Conservation (phyloP, 2,888 invertebrate genomes). For the Synergus umbraculus region DNA sequence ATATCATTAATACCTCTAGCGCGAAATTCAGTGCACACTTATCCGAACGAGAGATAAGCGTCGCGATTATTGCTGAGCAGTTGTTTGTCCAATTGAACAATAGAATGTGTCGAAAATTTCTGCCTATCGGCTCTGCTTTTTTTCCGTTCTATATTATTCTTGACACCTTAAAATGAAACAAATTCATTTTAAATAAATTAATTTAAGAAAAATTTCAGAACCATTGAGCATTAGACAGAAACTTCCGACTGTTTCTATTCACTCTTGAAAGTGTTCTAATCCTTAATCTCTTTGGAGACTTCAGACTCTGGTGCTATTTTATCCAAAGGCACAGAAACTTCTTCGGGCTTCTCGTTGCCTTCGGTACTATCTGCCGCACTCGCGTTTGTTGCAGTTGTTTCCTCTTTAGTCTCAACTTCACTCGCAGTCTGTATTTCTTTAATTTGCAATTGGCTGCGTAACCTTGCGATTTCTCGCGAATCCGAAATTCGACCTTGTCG, state of each 20-base stretch:
- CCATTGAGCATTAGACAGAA: constrained; percentile 38
- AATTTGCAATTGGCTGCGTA: constrained; percentile 65
- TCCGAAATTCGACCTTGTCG: constrained; percentile 38
- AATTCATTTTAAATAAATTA: neutral
- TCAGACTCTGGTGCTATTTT: constrained; percentile 63
- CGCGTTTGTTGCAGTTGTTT: constrained; percentile 55
- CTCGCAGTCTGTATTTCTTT: constrained; percentile 57
- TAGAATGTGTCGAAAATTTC: constrained; percentile 27
- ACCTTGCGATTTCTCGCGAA: constrained; percentile 66
- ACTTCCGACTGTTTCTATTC: constrained; percentile 27
- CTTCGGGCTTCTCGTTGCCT: constrained; percentile 62
- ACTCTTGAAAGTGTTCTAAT: constrained; percentile 12
- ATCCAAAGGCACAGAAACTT: constrained; percentile 57
- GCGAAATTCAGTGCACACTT: constrained; percentile 67
- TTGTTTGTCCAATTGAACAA: constrained; percentile 32
- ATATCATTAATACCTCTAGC: constrained; percentile 57
- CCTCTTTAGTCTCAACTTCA: constrained; percentile 44
- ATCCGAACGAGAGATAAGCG: constrained; percentile 66
- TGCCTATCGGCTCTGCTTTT: constrained; percentile 26
- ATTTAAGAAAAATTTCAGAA: constrained; percentile 10
- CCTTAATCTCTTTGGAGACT: constrained; percentile 28
- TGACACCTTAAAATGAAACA: constrained; percentile 14
- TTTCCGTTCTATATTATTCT: neutral
- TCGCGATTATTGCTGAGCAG: constrained; percentile 68
- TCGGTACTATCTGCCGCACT: constrained; percentile 72